Percentiles rank a stretch among this genome's conserved stretches.
Conservation (phyloP, 1,140 invertebrate genomes). For the Centruroides sculpturatus region DNA sequence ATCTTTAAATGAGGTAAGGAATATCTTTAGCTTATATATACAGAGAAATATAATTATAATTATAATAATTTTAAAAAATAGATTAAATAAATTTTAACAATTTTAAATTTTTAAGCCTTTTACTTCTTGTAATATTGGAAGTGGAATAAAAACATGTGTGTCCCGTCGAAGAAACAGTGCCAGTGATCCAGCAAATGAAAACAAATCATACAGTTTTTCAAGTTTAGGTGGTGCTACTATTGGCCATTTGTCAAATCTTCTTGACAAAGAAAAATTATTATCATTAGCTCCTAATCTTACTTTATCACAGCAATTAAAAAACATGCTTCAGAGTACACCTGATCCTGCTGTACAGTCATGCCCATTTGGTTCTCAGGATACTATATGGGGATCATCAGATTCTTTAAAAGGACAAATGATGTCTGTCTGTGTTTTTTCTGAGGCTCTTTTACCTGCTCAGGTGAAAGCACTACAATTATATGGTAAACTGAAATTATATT, state of each 20-base stretch:
- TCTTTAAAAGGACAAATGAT: constrained; percentile 38
- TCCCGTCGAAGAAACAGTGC: background rate
- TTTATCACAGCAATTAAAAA: background rate
- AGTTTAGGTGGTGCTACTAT: constrained; percentile 1
- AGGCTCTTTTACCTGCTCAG: constrained; percentile 27
- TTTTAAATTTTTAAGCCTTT: constrained; percentile 30
- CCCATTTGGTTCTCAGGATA: constrained; percentile 37
- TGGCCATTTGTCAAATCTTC: constrained; percentile 5
- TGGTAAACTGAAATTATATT: too few relatives aligned
- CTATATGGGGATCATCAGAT: constrained; percentile 33
- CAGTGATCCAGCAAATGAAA: background rate
- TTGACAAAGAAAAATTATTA: constrained; percentile 6
- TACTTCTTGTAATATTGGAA: constrained; percentile 34
- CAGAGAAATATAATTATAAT: too few relatives aligned
- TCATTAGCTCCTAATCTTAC: constrained; percentile 15
- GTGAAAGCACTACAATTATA: constrained; percentile 21
- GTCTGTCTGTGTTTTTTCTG: constrained; percentile 37
- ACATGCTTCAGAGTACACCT: constrained; percentile 13
- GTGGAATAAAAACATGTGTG: constrained; percentile 8
- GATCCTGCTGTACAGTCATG: constrained; percentile 38
- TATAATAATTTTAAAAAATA: background rate
- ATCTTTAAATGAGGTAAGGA: constrained; percentile 38
- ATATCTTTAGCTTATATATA: background rate
- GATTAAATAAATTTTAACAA: background rate
- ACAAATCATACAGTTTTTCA: background rate